Evolutionary conservation across 2,113 vertebrate species (phyloP).

Genomic region (Passer montanus): DNA sequence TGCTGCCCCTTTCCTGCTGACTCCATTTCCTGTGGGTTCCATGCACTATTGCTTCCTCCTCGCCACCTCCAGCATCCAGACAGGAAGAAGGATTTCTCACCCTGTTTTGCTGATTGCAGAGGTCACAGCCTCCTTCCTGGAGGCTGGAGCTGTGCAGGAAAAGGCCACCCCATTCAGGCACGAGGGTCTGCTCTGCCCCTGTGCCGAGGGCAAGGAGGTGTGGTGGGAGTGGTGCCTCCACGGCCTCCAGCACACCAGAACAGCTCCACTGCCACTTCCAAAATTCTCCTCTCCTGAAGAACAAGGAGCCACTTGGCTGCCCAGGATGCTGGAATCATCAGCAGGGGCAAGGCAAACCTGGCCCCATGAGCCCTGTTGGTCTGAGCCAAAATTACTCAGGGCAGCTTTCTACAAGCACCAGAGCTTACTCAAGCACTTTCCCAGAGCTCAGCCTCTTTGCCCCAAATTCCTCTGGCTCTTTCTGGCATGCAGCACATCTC

Average conservation of each 20-base stretch:
- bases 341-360: neutral
- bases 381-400: neutral
- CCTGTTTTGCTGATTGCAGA: neutral
- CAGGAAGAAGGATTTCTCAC: slow-evolving; percentile 26
- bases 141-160: neutral
- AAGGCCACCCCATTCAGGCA: neutral
- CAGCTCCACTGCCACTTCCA: neutral
- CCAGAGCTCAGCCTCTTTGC: neutral
- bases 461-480: neutral
- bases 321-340: neutral
- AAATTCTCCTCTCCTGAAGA: neutral
- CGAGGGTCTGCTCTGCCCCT: neutral
- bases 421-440: neutral
- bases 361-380: neutral
- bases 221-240: neutral
- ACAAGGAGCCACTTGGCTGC: neutral
- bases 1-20: slow-evolving; percentile 42
- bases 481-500: neutral
- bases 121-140: neutral
- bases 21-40: slow-evolving; percentile 15
- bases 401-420: neutral
- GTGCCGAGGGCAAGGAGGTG: rapidly evolving
- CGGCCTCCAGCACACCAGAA: neutral
- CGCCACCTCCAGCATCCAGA: slow-evolving; percentile 2
- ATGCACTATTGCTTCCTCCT: neutral